Evolutionary conservation across 2,113 vertebrate genomes (phyloP).

Genomic region (Halcyon senegalensis): DNA sequence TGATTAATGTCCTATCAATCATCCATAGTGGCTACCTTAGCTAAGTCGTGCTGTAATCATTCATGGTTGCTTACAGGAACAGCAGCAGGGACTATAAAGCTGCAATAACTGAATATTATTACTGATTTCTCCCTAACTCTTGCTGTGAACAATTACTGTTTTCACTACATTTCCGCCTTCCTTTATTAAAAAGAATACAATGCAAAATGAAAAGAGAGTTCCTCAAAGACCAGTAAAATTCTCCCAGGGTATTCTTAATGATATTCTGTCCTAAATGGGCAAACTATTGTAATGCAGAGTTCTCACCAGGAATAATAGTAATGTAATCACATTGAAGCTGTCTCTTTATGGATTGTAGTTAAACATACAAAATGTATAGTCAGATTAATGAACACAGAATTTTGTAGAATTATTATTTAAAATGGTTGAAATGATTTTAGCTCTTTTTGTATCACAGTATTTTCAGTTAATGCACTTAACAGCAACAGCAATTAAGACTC

Average conservation of each 20-base stretch:
- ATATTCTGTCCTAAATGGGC: conserved; percentile 76
- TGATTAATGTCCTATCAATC: conserved; percentile 94
- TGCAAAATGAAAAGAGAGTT: conserved; percentile 74
- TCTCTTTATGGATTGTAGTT: conserved; percentile 65
- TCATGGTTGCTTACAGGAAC: conserved; percentile 81
- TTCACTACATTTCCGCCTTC: conserved; percentile 69
- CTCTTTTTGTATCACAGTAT: conserved; percentile 59
- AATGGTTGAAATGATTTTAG: conserved; percentile 59
- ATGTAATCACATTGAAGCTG: conserved; percentile 72
- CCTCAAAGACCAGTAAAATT: conserved; percentile 70
- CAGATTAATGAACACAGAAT: conserved; percentile 64
- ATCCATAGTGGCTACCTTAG: conserved; percentile 85
- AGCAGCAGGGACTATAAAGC: conserved; percentile 73
- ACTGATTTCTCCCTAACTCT: conserved; percentile 77
- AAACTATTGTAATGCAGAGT: conserved; percentile 64
- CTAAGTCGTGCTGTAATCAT: conserved; percentile 81
- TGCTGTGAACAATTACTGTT: conserved; percentile 80
- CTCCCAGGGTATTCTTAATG: conserved; percentile 73
- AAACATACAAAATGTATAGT: conserved; percentile 67
- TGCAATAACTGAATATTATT: conserved; percentile 78
- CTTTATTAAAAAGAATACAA: conserved; percentile 79
- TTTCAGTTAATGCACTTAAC: conserved; percentile 72
- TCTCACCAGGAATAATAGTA: conserved; percentile 72
- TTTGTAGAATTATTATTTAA: conserved; percentile 64
- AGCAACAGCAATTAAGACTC: conserved; percentile 63